Evolutionary conservation across 1,140 invertebrate species (phyloP).

Genomic region (Nylanderia fulva): DNA sequence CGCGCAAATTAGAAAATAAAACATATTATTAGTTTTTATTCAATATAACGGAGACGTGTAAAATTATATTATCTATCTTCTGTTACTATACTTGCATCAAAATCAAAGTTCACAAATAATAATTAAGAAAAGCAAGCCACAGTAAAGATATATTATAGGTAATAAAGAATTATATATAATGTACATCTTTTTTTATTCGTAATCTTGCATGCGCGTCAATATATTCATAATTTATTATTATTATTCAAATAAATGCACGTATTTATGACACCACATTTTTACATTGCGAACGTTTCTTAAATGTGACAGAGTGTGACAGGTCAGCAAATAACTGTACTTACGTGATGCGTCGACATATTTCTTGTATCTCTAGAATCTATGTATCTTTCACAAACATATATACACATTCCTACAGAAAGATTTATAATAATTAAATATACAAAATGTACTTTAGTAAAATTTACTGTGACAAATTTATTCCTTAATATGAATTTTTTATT

Average conservation of each 20-base stretch:
- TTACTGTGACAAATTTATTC: not conserved
- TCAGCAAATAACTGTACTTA: slow-evolving; percentile 30
- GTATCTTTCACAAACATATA: too few species aligned
- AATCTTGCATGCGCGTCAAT: too few species aligned
- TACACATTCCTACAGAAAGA: not conserved
- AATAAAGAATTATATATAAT: not conserved
- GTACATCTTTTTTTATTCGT: not conserved
- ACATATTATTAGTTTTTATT: not conserved
- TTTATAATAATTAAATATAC: not conserved
- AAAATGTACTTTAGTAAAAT: not conserved
- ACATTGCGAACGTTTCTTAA: not conserved
- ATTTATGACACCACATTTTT: not conserved
- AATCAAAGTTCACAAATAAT: not conserved
- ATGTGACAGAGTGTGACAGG: too few species aligned
- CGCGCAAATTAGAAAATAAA: not conserved
- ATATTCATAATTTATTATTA: not conserved
- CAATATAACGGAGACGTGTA: not conserved
- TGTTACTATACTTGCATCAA: not conserved
- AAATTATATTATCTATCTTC: not conserved
- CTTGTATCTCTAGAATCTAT: not conserved
- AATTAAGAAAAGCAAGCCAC: not conserved
- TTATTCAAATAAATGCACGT: not conserved
- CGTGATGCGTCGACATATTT: not conserved
- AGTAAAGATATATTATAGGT: not conserved
- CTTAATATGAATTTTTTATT: not conserved